These are phyloP conservation scores for Avahi laniger DNA, from an alignment of 2,797 vertebrate genomes.

Conservation along the genomic window DNA sequence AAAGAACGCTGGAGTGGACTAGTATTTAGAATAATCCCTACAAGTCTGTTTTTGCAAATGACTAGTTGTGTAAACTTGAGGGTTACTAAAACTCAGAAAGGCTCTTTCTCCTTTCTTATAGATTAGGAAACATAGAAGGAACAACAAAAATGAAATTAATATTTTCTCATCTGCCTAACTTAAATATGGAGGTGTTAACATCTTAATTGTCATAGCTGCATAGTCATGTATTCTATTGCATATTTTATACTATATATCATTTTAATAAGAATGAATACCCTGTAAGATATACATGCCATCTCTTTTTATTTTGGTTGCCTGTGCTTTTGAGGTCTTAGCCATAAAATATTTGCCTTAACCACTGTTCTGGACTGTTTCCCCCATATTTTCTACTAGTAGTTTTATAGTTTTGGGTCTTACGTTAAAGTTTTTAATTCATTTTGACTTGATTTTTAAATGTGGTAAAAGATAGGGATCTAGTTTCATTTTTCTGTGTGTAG, in stretches of 20 bases:
- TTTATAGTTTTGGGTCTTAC: background rate
- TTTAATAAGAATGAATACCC: background rate
- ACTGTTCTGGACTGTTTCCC: background rate
- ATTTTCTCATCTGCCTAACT: background rate
- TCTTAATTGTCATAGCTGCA: background rate
- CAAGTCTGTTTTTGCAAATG: background rate
- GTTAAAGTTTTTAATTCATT: background rate
- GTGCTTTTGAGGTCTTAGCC: background rate
- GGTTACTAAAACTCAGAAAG: background rate
- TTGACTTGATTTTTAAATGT: background rate
- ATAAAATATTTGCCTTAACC: background rate
- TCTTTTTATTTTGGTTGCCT: background rate
- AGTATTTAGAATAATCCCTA: background rate
- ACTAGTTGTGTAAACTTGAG: background rate
- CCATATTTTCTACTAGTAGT: background rate
- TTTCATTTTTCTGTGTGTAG: background rate
- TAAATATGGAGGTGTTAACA: background rate
- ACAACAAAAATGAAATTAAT: background rate
- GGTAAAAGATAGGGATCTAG: background rate
- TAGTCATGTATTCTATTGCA: background rate
- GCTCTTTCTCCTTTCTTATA: background rate
- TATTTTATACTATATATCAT: background rate
- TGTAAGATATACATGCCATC: background rate
- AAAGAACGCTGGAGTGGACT: background rate
- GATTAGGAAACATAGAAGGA: background rate